Percentiles rank a stretch among this genome's conserved stretches.
Conservation (phyloP, 2,888 invertebrate species). For the Itoplectis maculator region DNA sequence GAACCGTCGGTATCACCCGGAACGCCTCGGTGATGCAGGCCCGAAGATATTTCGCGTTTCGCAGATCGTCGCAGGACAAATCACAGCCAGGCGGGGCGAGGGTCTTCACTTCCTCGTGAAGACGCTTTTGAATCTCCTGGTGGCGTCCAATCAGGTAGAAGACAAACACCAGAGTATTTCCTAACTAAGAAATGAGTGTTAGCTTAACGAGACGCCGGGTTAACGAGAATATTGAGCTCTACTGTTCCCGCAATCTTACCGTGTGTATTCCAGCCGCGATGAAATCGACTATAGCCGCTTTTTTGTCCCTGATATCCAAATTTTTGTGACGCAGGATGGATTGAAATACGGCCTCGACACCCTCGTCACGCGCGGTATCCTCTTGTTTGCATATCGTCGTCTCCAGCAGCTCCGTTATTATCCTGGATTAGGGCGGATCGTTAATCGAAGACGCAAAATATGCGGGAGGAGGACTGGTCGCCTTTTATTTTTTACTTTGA, state of each 20-base stretch:
- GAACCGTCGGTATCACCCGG: constrained; percentile 90
- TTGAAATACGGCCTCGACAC: constrained; percentile 90
- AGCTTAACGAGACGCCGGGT: background rate
- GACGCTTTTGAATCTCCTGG: constrained; percentile 88
- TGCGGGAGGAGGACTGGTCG: background rate
- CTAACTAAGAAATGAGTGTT: constrained; percentile 86
- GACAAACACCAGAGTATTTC: constrained; percentile 92
- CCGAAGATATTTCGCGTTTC: constrained; percentile 90
- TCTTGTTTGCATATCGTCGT: constrained; percentile 87
- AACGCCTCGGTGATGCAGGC: constrained; percentile 93
- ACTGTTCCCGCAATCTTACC: constrained; percentile 84
- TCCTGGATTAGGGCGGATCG: constrained; percentile 84
- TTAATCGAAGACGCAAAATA: background rate
- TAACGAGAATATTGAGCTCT: background rate
- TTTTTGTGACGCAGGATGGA: constrained; percentile 90
- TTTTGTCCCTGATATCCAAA: constrained; percentile 92
- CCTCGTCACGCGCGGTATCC: constrained; percentile 86
- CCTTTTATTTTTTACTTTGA: background rate
- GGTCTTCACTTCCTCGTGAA: constrained; percentile 88
- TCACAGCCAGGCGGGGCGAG: constrained; percentile 86
- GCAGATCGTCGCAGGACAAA: constrained; percentile 87
- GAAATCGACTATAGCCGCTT: constrained; percentile 94
- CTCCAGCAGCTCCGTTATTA: constrained; percentile 92
- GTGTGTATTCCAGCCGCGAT: constrained; percentile 95
- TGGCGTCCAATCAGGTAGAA: constrained; percentile 90